Base-by-base conservation (phyloP, 2,113 vertebrate species). In the Montifringilla adamsi region DNA sequence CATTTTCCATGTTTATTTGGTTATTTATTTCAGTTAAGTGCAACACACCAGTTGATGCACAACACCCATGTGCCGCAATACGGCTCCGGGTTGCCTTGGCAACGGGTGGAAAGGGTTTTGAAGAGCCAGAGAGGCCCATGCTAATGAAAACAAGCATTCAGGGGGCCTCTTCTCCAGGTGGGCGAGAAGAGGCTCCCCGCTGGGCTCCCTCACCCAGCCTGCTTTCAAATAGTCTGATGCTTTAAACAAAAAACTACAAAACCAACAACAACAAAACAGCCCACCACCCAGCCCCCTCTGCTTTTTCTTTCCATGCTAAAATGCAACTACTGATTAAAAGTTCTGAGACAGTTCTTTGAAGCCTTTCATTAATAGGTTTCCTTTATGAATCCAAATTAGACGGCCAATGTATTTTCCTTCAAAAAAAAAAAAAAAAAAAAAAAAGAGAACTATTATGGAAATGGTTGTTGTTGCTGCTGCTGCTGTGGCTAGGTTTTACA, bases 341-440 rank as follows among this genome's bases (percentile, higher is more conserved):
- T 97, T 96, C 96, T 92, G 93, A 95, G 93, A 84, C 70, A 10
- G 91, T 77, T 80, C 96, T 96, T 97, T 97, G 95, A 96, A 97
- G 92, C 55, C 56, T 95, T 94, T 96, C 96, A 96, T 97, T 92
- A 96, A 95, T 90, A 94, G 87, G 93, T 97, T 97, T 91, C 77
- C 93, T 97, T 97, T 95, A 96, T 95, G 93, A 98, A 97, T 97
- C 91, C 91, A 96, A 96, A 97, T 96, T 87, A 97, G 96, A 95
- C 10, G 70, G 82, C 60, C 81, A 79, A 79, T 6, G 11, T 49
- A 49, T 94, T 87, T 87, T 91, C 69, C 62, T 89, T 90, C 12
- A 7, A 19, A 50, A 47, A 63, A 68, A 64, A 35, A 64, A 24
- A 23, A 72, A n/a, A n/a, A n/a, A 73, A 41, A 39, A 39, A 55